These are phyloP conservation scores for Belgica antarctica DNA, from an alignment of 2,888 invertebrate genomes.

Conservation along the genomic window DNA sequence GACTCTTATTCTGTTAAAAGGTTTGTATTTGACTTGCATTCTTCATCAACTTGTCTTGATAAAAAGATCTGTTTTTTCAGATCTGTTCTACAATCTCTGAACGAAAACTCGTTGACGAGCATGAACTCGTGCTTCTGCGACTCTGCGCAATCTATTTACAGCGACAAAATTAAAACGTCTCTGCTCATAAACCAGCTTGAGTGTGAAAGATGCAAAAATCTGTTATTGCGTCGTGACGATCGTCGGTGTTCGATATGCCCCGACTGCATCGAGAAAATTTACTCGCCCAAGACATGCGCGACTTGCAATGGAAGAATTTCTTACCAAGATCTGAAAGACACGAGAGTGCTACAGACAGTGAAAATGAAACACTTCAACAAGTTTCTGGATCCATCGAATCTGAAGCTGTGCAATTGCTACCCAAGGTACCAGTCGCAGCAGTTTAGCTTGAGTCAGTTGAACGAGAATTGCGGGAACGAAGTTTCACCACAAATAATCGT, in stretches of 20 bases:
- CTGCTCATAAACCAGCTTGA: constrained; percentile 5
- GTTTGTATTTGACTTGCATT: too few relatives aligned
- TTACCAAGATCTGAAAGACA: constrained; percentile 31
- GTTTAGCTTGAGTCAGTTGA: constrained; percentile 16
- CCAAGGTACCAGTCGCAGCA: constrained; percentile 28
- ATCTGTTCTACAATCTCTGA: not conserved
- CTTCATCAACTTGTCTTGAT: too few relatives aligned
- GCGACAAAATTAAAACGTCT: constrained; percentile 24
- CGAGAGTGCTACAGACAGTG: not conserved
- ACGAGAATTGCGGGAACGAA: constrained; percentile 22
- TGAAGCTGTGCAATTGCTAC: constrained; percentile 35
- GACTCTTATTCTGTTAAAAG: too few relatives aligned
- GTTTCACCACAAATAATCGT: constrained; percentile 2
- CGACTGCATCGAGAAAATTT: constrained; percentile 28
- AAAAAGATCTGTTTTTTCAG: not conserved
- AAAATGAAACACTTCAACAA: not conserved
- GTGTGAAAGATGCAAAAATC: constrained; percentile 29
- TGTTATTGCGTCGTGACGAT: constrained; percentile 29
- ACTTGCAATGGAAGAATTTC: constrained; percentile 39
- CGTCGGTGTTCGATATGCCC: constrained; percentile 27
- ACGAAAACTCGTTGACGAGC: constrained; percentile 10
- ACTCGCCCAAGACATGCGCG: constrained; percentile 29
- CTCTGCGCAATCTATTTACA: constrained; percentile 33
- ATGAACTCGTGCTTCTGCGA: constrained; percentile 33
- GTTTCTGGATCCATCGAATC: not conserved